Evolutionary conservation across 2,888 invertebrate genomes (phyloP).

Genomic region (Phengaris arion): DNA sequence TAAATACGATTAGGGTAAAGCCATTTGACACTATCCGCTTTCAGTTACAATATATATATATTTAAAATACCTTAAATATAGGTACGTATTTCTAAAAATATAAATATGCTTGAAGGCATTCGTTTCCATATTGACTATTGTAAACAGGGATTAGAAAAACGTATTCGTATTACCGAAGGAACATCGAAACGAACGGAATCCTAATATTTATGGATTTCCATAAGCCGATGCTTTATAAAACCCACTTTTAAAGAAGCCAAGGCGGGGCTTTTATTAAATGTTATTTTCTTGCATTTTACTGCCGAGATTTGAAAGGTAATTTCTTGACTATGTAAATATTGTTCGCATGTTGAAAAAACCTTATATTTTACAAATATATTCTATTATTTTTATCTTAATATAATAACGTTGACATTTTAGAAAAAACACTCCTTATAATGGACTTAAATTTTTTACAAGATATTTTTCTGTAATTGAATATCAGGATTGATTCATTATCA

Average conservation of each 20-base stretch:
- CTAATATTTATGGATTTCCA: conserved; percentile 29
- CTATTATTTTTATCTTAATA: neutral
- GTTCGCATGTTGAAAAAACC: neutral
- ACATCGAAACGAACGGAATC: conserved; percentile 20
- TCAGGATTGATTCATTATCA: neutral
- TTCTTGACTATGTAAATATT: neutral
- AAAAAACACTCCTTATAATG: neutral
- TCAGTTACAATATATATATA: too few relatives aligned
- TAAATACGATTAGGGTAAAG: too few relatives aligned
- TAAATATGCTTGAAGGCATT: neutral
- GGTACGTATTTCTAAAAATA: neutral
- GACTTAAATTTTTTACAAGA: neutral
- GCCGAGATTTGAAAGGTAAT: neutral
- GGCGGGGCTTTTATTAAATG: conserved; percentile 6
- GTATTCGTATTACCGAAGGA: neutral
- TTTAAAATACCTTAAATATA: too few relatives aligned
- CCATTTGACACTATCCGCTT: too few relatives aligned
- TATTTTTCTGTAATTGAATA: neutral
- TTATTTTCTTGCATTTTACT: neutral
- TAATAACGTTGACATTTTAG: neutral
- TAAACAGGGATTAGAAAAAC: conserved; percentile 9
- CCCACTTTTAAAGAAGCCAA: conserved; percentile 10
- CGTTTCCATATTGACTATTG: neutral
- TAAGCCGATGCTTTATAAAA: conserved; percentile 22
- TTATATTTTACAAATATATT: neutral